Percentiles rank a stretch among this genome's conserved stretches.
Evolutionary conservation across 2,797 vertebrate species (phyloP).

Genomic region (Thripadectes ignobilis): DNA sequence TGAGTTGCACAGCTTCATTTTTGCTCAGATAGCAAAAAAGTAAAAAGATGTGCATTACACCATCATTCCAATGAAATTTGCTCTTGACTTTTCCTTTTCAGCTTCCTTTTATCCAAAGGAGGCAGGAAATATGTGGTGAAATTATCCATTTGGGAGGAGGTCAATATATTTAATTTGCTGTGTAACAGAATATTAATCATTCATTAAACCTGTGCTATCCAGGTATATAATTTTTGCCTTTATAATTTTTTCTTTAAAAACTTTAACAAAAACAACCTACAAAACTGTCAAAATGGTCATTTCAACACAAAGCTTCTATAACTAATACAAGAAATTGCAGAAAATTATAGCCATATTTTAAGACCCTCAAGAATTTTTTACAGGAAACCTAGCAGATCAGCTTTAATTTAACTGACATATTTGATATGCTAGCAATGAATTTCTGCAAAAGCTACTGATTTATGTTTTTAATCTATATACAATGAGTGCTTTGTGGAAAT

Average conservation of each 20-base stretch:
- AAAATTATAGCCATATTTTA: background rate
- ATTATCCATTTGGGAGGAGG: background rate
- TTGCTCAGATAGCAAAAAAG: background rate
- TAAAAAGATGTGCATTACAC: background rate
- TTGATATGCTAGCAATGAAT: background rate
- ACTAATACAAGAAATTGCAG: background rate
- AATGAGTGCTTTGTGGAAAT: background rate
- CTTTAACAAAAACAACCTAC: background rate
- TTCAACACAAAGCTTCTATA: background rate
- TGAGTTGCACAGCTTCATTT: background rate
- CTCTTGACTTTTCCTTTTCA: background rate
- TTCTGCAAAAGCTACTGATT: background rate
- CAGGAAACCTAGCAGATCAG: background rate
- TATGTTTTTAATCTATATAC: constrained; percentile 24
- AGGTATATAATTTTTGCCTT: background rate
- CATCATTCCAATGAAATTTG: background rate
- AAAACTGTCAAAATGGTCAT: background rate
- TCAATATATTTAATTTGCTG: background rate
- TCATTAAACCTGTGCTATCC: background rate
- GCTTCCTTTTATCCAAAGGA: background rate
- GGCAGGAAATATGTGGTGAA: background rate
- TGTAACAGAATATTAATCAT: background rate
- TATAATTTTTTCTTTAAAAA: background rate
- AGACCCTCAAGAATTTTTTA: background rate
- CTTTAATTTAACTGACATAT: background rate